Evolutionary conservation across 2,113 vertebrate species (phyloP), one percentile per base, ranked within the genome.

Genomic region (Rhinoderma darwinii): DNA sequence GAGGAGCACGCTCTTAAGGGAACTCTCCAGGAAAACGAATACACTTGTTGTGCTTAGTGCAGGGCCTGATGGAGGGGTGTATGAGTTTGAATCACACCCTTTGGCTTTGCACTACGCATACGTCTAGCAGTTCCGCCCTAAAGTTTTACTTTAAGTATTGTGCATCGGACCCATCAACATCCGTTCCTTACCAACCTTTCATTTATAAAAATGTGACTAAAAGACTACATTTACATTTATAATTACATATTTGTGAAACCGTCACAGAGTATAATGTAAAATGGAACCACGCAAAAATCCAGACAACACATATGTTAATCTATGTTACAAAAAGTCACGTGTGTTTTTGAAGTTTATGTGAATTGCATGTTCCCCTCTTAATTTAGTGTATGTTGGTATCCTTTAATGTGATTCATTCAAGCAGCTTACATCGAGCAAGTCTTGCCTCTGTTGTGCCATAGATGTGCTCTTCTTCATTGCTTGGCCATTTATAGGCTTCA

Each of bases 341-440:
- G 59, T 63, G n/a, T 30, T 50, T n/a, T 66, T 66, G 61, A 66
- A 25, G 14, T 47, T 47, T 1, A n/a, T 76, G 35, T 78, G 30
- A 78, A 9, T 51, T 47, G 30, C 20, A 78, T 78, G 41, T 11
- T 78, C 76, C 76, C 76, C 76, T 37, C 76, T 78, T 78, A 78
- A 78, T 78, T 78, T 78, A 78, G 76, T 78, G 76, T 78, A 78
- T 54, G 14, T 78, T 22, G 27, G 47, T 78, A 54, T 78, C 76
- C 76, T 78, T 54, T 78, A 37, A 78, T 54, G 76, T 78, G 20
- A 50, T 54, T 78, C 76, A 78, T 78, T 78, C 47, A 56, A 77
- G 22, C 44, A 22, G 44, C 44, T 51, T 77, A 77, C 75, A 77
- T 77, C 10, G 27, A 32, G 75, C 44, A 77, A 54, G 76, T 47